Evolutionary conservation across 2,797 vertebrate species (phyloP), one percentile per base, ranked within the genome.

Genomic region (Ciconia nigra): DNA sequence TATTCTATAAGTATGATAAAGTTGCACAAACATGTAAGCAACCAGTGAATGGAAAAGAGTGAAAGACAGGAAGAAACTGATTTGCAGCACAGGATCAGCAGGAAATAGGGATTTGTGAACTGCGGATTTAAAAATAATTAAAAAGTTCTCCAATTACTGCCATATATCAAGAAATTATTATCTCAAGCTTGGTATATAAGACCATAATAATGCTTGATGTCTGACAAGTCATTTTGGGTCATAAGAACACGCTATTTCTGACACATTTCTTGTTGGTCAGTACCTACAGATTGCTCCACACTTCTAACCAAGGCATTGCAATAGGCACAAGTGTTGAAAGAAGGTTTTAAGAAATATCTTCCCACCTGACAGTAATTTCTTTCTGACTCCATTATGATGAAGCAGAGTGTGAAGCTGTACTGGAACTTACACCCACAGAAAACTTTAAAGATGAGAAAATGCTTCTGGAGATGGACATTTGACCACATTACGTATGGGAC

Each of bases 381-480:
- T 89, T 95, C 96, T 96, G 93, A 96, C 94, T 97, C 85, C 90
- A 89, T 76, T 81, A 97, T 91, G 89, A 96, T 96, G 94, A 95
- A 94, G 92, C 92, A 93, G 73, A 95, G 71, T 29, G 44, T 90
- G 83, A 96, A 92, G 93, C 71, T 83, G 49, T 39, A 20, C 59
- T 95, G 81, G 88, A 93, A 91, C 85, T 92, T 87, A 92, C 92
- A 93, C 95, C 96, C 95, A 95, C 88, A 89, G 90, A 95, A 89
- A 87, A 96, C 93, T 97, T 97, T 94, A 96, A 96, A 94, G 93
- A 87, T 95, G 94, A 96, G 95, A 96, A 96, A 96, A 83, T 6
- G 90, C 87, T 96, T 86, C 93, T 96, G 95, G 90, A 97, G 88
- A 89, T 95, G 94, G 96, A 96, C 95, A 89, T 76, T 83, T 96